Conservation (phyloP, 2,113 vertebrate genomes). For the Rafetus swinhoei region DNA sequence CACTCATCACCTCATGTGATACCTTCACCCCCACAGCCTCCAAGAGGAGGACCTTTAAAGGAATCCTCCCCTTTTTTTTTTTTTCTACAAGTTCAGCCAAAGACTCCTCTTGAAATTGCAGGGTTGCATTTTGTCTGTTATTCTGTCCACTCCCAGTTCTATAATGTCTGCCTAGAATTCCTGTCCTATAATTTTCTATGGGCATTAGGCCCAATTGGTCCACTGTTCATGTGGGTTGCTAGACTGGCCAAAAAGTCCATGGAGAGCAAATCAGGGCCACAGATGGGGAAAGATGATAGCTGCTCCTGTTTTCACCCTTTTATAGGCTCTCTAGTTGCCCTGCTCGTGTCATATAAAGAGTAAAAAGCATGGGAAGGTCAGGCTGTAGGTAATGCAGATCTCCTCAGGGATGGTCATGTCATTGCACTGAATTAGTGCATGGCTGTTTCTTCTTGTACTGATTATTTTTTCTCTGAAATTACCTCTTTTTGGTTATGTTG, state of each 20-base stretch:
- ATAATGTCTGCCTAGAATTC: background rate
- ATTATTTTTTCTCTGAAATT: background rate
- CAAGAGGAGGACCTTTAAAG: background rate
- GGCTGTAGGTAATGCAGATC: background rate
- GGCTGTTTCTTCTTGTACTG: background rate
- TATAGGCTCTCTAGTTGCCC: background rate
- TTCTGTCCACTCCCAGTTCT: background rate
- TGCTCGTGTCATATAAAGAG: background rate
- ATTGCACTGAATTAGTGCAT: background rate
- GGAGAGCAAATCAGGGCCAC: background rate
- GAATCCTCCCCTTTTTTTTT: background rate
- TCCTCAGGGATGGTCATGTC: background rate
- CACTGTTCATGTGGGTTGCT: background rate
- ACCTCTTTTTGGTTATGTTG: background rate
- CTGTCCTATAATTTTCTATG: background rate
- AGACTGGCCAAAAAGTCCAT: background rate
- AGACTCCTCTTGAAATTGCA: background rate
- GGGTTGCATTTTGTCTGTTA: background rate
- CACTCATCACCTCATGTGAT: background rate
- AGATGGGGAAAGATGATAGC: background rate
- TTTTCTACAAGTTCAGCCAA: background rate
- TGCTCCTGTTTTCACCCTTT: slow-evolving; percentile 3
- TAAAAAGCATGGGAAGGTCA: background rate
- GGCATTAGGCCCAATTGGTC: background rate
- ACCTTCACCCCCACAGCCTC: background rate